Percentiles rank a stretch among this genome's conserved stretches.
Conservation (phyloP, 35 echinoderm and acorn worm genomes). For the Antedon bifida region DNA sequence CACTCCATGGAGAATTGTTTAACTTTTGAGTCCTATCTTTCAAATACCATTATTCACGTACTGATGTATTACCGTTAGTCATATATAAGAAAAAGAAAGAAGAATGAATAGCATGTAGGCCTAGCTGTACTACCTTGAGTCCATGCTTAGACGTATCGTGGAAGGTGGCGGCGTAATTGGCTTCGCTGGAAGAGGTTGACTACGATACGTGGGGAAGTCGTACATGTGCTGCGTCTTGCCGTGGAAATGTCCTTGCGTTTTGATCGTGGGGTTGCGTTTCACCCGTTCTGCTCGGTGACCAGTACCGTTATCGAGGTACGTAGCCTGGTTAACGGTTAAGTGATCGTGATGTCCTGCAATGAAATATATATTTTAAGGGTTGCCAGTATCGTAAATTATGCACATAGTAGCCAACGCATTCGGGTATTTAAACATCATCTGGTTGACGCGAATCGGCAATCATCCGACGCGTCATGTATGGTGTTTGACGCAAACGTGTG, state of each 20-base stretch:
- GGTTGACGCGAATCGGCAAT: no score
- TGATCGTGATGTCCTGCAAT: constrained; percentile 68
- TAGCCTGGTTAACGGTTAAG: constrained; percentile 46
- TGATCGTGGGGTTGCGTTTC: constrained; percentile 19
- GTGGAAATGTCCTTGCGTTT: constrained; percentile 15
- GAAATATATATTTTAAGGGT: neutral
- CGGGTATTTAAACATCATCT: no score
- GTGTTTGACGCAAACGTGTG: no score
- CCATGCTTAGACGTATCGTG: constrained; percentile 78
- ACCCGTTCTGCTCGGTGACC: constrained; percentile 40
- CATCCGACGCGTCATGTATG: no score
- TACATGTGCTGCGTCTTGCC: constrained; percentile 53
- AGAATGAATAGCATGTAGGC: neutral
- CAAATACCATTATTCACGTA: no score
- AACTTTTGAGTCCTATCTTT: no score
- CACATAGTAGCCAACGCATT: no score
- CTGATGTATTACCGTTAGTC: no score
- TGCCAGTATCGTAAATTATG: no score
- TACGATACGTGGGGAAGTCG: constrained; percentile 51
- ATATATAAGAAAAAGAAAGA: no score
- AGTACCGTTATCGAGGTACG: constrained; percentile 59
- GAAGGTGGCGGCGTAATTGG: constrained; percentile 39
- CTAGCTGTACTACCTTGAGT: constrained; percentile 64
- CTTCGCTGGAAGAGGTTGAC: constrained; percentile 59
- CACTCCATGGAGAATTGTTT: no score